These are phyloP conservation scores for Beris morrisii DNA, from an alignment of 2,888 invertebrate genomes.

Conservation along the genomic window DNA sequence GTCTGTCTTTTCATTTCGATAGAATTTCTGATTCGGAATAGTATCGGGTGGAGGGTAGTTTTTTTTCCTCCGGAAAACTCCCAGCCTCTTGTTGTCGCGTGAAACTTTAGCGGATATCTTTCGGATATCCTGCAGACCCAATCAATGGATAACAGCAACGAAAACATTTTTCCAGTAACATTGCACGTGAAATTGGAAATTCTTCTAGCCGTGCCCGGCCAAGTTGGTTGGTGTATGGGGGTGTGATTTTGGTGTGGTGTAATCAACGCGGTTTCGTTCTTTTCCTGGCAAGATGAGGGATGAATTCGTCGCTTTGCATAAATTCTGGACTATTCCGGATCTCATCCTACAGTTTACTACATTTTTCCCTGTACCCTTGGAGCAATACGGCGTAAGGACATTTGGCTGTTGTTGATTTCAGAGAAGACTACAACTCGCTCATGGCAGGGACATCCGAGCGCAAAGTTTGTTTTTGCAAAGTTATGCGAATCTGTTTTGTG, in stretches of 20 bases:
- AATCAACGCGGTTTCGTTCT: slow-evolving; percentile 23
- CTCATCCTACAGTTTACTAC: too few relatives aligned
- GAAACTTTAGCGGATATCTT: slow-evolving; percentile 27
- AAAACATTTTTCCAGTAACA: slow-evolving; percentile 30
- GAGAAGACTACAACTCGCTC: too few relatives aligned
- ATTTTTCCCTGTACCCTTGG: too few relatives aligned
- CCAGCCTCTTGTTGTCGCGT: slow-evolving; percentile 14
- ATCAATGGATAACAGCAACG: slow-evolving; percentile 28
- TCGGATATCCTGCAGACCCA: slow-evolving; percentile 30
- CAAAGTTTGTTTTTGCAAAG: too few relatives aligned
- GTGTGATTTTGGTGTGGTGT: slow-evolving; percentile 18
- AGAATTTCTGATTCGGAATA: slow-evolving; percentile 24
- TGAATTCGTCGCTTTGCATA: slow-evolving; percentile 16
- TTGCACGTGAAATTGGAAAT: slow-evolving; percentile 28
- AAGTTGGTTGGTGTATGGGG: neutral
- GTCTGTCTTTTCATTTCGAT: slow-evolving; percentile 18
- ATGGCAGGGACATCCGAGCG: too few relatives aligned
- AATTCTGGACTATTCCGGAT: neutral
- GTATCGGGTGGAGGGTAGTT: slow-evolving; percentile 11
- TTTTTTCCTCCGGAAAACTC: slow-evolving; percentile 14
- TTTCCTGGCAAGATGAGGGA: slow-evolving; percentile 11
- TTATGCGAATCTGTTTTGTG: too few relatives aligned
- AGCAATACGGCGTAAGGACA: too few relatives aligned
- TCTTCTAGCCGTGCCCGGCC: slow-evolving; percentile 4
- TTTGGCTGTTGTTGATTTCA: too few relatives aligned